These are phyloP conservation scores for Hydrochoerus hydrochaeris DNA, from an alignment of 2,113 vertebrate species.

Conservation along the genomic window DNA sequence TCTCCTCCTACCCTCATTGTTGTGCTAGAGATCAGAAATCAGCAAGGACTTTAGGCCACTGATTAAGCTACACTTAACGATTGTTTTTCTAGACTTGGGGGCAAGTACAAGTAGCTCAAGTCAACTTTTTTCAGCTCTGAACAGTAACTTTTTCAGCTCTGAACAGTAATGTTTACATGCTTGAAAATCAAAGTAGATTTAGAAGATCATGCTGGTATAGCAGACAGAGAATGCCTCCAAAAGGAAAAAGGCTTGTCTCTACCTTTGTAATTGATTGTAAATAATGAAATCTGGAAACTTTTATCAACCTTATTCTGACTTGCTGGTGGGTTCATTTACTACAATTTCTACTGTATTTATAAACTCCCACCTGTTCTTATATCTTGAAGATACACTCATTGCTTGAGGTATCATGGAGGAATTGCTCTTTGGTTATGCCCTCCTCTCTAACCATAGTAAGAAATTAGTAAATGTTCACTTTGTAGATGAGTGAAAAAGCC, in stretches of 20 bases:
- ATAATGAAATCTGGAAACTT: not conserved
- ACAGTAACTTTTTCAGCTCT: constrained; percentile 1
- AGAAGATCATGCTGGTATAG: not conserved
- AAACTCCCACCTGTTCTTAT: not conserved
- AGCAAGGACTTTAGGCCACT: not conserved
- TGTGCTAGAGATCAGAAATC: not conserved
- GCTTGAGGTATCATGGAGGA: not conserved
- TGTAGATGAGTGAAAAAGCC: not conserved
- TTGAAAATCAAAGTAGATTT: not conserved
- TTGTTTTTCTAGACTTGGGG: not conserved
- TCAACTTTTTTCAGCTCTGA: not conserved
- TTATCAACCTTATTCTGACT: not conserved
- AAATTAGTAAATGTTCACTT: not conserved
- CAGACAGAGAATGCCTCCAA: not conserved
- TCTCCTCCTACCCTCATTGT: not conserved
- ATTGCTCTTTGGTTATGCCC: not conserved
- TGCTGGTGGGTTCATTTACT: not conserved
- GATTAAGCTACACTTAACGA: not conserved
- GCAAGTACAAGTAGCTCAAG: not conserved
- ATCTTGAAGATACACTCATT: not conserved
- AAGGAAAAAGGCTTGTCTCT: not conserved
- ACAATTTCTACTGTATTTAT: not conserved
- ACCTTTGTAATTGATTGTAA: not conserved
- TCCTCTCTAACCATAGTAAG: not conserved
- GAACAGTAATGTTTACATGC: not conserved